phyloP scores from a whole-genome alignment of 2,888 invertebrate species.

The Melieria picta region DNA sequence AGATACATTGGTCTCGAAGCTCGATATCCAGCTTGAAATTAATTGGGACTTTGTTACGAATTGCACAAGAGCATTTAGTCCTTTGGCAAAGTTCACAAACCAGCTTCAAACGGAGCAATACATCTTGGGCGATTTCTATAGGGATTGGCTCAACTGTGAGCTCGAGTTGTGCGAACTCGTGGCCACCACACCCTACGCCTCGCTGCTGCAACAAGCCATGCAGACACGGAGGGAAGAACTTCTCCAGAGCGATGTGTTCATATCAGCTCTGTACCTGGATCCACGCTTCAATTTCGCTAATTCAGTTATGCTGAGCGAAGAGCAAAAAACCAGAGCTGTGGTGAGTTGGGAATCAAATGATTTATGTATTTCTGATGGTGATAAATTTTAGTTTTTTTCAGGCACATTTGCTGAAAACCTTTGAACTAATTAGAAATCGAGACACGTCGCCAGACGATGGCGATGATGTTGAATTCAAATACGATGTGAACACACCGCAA shows the following conservation, averaged over 20 bases:
- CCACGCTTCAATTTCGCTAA: constrained; percentile 24
- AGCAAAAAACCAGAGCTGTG: constrained; percentile 16
- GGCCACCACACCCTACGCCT: constrained; percentile 4
- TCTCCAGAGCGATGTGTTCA: constrained; percentile 1
- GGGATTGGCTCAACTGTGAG: constrained; percentile 27
- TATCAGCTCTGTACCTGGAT: constrained; percentile 21
- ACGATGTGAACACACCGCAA: background rate
- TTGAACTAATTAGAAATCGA: background rate
- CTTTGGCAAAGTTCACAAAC: constrained; percentile 2
- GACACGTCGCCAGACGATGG: no score
- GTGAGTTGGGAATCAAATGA: constrained; percentile 2
- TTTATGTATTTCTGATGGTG: background rate
- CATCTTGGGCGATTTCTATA: constrained; percentile 23
- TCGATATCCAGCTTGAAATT: background rate
- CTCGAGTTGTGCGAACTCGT: constrained; percentile 18
- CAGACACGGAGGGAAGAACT: constrained; percentile 8
- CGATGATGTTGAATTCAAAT: background rate
- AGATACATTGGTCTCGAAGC: background rate
- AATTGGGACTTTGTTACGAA: constrained; percentile 16
- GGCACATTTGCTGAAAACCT: constrained; percentile 9
- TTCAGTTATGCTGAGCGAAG: constrained; percentile 13
- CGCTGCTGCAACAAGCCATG: background rate
- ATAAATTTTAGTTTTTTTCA: constrained; percentile 4
- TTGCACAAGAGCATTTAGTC: background rate
- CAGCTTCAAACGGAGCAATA: constrained; percentile 21